Evolutionary conservation across 1,140 invertebrate species (phyloP).

Genomic region (Radopholus similis): DNA sequence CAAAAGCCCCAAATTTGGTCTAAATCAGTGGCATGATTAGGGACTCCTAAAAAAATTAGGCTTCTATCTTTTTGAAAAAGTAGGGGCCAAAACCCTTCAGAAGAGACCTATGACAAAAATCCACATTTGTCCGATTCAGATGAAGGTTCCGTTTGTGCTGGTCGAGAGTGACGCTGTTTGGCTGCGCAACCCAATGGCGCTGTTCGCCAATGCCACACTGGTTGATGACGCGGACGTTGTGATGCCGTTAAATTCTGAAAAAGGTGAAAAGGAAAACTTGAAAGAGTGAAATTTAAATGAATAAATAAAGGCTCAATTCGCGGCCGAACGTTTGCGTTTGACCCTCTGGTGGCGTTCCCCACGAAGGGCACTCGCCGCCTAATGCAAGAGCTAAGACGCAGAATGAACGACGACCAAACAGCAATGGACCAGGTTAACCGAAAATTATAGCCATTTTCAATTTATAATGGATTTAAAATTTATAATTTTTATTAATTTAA

Average conservation of each 20-base stretch:
- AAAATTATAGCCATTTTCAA: no score
- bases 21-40: background rate
- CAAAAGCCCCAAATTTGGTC: background rate
- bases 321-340: conserved; percentile 42
- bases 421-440: no score
- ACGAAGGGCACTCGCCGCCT: conserved; percentile 39
- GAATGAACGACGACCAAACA: no score
- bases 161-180: conserved; percentile 53
- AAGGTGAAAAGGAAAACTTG: conserved; percentile 14
- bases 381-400: conserved; percentile 37
- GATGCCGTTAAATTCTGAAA: conserved; percentile 42
- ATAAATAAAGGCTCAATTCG: background rate
- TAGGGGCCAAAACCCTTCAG: no score
- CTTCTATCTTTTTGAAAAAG: no score
- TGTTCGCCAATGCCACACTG: conserved; percentile 19
- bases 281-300: conserved; percentile 1
- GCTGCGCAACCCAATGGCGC: conserved; percentile 39
- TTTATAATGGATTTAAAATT: background rate
- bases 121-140: no score
- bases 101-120: no score
- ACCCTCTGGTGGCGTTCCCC: conserved; percentile 47
- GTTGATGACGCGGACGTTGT: conserved; percentile 49
- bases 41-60: background rate
- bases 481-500: conserved; percentile 1
- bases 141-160: conserved; percentile 39